phyloP scores from a whole-genome alignment of 1,140 invertebrate species.

The Colletes gigas region DNA sequence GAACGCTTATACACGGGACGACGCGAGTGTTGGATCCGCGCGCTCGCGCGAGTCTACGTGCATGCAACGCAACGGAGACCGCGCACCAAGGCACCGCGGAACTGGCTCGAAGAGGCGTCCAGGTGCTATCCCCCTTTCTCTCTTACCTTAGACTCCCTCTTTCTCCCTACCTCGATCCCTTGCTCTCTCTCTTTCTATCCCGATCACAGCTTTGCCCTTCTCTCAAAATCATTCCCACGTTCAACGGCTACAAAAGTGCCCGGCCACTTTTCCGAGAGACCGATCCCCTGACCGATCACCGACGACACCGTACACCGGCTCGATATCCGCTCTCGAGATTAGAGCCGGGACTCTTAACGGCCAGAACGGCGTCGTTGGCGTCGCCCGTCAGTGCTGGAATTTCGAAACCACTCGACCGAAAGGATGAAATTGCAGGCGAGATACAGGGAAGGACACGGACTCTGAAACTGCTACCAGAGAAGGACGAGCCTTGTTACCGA shows the following conservation, averaged over 20 bases:
- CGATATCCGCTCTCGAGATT: slow-evolving; percentile 64
- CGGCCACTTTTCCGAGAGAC: slow-evolving; percentile 65
- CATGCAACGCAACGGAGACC: neutral
- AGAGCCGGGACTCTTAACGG: slow-evolving; percentile 54
- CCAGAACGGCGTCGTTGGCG: slow-evolving; percentile 55
- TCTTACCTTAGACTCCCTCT: neutral
- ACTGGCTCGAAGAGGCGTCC: slow-evolving; percentile 57
- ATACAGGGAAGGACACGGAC: neutral
- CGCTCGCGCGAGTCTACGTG: slow-evolving; percentile 1
- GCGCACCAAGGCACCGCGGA: slow-evolving; percentile 45
- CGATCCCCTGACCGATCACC: slow-evolving; percentile 65
- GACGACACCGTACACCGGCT: slow-evolving; percentile 62
- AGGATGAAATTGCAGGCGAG: slow-evolving; percentile 65
- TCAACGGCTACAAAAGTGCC: slow-evolving; percentile 66
- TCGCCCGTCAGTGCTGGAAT: slow-evolving; percentile 60
- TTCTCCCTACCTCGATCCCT: neutral
- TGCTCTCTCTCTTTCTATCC: slow-evolving; percentile 22
- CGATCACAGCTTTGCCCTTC: slow-evolving; percentile 30
- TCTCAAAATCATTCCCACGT: slow-evolving; percentile 75
- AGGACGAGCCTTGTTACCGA: neutral
- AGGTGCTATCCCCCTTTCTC: slow-evolving; percentile 46
- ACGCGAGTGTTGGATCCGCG: slow-evolving; percentile 58
- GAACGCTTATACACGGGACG: slow-evolving; percentile 61
- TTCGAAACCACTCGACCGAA: slow-evolving; percentile 63
- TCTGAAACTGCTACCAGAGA: slow-evolving; percentile 35